Evolutionary conservation across 1,140 invertebrate genomes (phyloP), one percentile per base, ranked within the genome.

Genomic region (Macrobrachium rosenbergii): DNA sequence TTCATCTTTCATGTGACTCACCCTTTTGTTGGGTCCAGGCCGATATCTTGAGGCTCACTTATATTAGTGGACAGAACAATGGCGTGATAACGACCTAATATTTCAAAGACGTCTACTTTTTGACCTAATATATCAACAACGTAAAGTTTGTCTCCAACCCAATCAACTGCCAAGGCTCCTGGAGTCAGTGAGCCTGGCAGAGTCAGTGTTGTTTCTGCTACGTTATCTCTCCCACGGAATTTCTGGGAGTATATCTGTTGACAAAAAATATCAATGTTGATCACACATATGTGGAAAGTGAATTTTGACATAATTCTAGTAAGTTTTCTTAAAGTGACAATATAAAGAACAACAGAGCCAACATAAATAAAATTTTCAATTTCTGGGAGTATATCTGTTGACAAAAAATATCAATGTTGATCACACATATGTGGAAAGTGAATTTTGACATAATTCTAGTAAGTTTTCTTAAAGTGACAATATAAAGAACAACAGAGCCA

Each of bases 61-160:
- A 99, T 92, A 91, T 99, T 99, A 64, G 96, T 96, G 5, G 97
- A 96, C 0, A 99, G 92, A 0, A 98, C 97, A 14, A 99, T 97
- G 17, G 98, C 96, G 91, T 98, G 95, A 92, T 94, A 95, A 63
- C 95, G 93, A 12, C 96, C 95, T 90, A 96, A 94, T 86, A 98
- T 92, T 91, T 98, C 97, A 91, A 98, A 97, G 0, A 99, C 95
- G 91, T 99, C 98, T 77, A 99, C 96, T 92, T 94, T 97, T 91
- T 98, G 97, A 0, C 97, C 97, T 16, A 98, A 93, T 23, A 95
- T 94, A 92, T 99, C 98, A 0, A 97, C 97, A 14, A 99, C 96
- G 92, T 99, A 99, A 7, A 99, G 93, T 92, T 99, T 99, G 90
- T 98, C 95, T 0, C 96, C 96, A 21, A 99, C 95, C 97, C 98